These are phyloP conservation scores for Anguilla anguilla DNA, from an alignment of 2,797 vertebrate genomes.

Conservation along the genomic window DNA sequence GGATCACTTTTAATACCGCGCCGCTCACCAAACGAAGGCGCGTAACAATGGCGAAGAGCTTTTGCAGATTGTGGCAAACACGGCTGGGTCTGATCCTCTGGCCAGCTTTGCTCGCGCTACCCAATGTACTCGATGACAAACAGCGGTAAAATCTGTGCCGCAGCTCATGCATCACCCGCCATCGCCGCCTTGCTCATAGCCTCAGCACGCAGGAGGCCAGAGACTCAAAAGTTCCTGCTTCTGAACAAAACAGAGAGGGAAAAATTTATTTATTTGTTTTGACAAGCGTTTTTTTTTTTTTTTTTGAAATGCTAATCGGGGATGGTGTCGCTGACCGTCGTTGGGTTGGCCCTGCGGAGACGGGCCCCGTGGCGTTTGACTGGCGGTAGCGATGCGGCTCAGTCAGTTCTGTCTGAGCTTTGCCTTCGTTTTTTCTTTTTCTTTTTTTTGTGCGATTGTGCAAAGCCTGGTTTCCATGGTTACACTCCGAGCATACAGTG, in stretches of 20 bases:
- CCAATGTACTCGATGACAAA: background rate
- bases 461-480: slow-evolving; percentile 32
- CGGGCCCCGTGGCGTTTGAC: background rate
- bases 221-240: background rate
- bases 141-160: background rate
- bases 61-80: background rate
- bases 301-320: background rate
- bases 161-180: background rate
- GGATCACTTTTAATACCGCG: background rate
- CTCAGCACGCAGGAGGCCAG: background rate
- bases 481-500: slow-evolving; percentile 6
- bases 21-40: background rate
- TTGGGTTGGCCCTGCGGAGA: background rate
- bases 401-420: background rate
- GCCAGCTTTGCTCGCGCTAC: background rate
- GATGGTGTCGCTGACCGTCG: background rate
- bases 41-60: background rate
- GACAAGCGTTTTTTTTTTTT: background rate
- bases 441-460: background rate
- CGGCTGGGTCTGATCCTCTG: background rate
- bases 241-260: background rate
- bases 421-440: background rate
- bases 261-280: background rate
- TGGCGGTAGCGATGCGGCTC: background rate
- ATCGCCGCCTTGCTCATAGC: background rate